Percentiles rank a stretch among this genome's conserved stretches.
Conservation (phyloP, 1,140 invertebrate species). For the Penaeus indicus region DNA sequence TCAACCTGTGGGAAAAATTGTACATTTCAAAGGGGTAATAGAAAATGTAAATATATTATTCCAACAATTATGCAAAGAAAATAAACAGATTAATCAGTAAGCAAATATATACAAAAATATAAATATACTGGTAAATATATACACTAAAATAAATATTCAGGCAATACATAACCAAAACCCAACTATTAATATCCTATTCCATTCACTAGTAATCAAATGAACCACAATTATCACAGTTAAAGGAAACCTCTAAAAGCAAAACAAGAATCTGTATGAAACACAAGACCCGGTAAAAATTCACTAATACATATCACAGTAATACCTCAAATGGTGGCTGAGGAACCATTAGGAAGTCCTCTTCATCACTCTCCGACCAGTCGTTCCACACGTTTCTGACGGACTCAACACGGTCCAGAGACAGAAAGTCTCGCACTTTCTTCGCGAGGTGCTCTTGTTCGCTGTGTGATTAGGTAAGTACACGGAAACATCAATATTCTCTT, state of each 20-base stretch:
- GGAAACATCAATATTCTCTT: neutral
- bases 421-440: neutral
- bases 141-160: no score
- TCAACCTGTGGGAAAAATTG: neutral
- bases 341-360: neutral
- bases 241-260: no score
- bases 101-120: neutral
- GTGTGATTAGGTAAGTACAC: neutral
- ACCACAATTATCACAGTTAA: no score
- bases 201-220: no score
- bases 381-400: neutral
- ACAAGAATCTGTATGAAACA: no score
- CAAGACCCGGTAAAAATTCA: no score
- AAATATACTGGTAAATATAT: no score
- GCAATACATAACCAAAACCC: no score
- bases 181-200: no score
- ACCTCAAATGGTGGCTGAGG: slow-evolving; percentile 7
- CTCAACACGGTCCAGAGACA: neutral
- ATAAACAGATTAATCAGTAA: neutral
- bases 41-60: neutral
- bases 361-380: slow-evolving; percentile 9
- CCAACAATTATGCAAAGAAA: neutral
- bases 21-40: neutral
- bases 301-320: neutral
- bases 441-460: neutral